Percentiles rank a stretch among this genome's conserved stretches.
Conservation (phyloP, 2,888 invertebrate genomes). For the Maniola hyperantus region DNA sequence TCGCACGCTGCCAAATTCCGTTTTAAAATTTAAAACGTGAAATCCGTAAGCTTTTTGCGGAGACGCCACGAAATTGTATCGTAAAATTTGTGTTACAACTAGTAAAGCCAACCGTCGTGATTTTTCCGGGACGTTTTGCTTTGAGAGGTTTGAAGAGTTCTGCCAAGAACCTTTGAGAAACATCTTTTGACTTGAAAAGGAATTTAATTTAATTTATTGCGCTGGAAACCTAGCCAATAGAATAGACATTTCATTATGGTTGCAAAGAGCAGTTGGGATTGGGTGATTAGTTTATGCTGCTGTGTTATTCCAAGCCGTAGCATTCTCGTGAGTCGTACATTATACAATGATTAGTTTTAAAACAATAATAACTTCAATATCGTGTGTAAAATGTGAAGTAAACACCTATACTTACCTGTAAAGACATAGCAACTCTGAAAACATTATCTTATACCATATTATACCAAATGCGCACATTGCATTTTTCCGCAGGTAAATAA, state of each 20-base stretch:
- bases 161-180: background rate
- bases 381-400: too few species aligned
- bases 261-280: background rate
- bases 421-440: too few species aligned
- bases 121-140: background rate
- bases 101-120: background rate
- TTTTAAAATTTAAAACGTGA: constrained; percentile 8
- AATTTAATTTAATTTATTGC: background rate
- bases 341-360: too few species aligned
- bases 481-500: too few species aligned
- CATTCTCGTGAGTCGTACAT: too few species aligned
- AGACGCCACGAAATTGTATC: background rate
- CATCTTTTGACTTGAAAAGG: background rate
- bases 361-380: too few species aligned
- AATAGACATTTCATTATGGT: background rate
- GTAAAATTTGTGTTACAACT: constrained; percentile 11
- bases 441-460: too few species aligned
- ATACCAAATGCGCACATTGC: too few species aligned
- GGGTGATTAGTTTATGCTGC: too few species aligned
- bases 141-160: background rate
- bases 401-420: too few species aligned
- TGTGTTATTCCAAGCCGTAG: too few species aligned
- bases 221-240: background rate
- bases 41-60: constrained; percentile 12
- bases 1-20: constrained; percentile 2